phyloP scores from a whole-genome alignment of 92 coral and sea anemone species.

The Epizoanthus stellaris region DNA sequence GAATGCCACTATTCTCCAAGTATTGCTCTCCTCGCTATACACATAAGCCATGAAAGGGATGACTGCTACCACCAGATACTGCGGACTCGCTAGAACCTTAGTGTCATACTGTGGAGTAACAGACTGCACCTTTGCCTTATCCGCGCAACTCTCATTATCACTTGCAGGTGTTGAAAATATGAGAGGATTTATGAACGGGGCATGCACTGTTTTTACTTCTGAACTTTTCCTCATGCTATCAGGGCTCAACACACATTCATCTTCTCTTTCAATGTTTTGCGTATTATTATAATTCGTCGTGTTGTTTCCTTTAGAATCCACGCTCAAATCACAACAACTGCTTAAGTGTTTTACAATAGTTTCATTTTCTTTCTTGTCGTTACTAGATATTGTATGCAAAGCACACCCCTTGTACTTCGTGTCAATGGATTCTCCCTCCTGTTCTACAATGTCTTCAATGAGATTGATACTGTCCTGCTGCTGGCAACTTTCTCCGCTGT shows the following conservation, averaged over 20 bases:
- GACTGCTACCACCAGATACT: constrained; percentile 11
- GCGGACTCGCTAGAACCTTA: not conserved
- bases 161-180: constrained; percentile 2
- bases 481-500: not conserved
- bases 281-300: not conserved
- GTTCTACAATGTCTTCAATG: not conserved
- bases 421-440: not conserved
- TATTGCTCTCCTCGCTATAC: constrained; percentile 5
- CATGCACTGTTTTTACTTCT: not conserved
- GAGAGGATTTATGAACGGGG: constrained; percentile 17
- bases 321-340: not conserved
- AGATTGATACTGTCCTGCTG: not conserved
- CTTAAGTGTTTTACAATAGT: not conserved
- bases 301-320: not conserved
- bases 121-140: not conserved
- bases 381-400: not conserved
- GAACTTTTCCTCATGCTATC: no score
- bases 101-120: not conserved
- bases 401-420: not conserved
- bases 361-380: not conserved
- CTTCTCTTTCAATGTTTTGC: not conserved
- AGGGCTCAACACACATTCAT: not conserved
- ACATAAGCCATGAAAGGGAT: constrained; percentile 31
- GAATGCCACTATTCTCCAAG: constrained; percentile 5
- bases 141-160: not conserved